These are phyloP conservation scores for Siderastrea radians DNA, from an alignment of 92 coral and sea anemone species.

Conservation along the genomic window DNA sequence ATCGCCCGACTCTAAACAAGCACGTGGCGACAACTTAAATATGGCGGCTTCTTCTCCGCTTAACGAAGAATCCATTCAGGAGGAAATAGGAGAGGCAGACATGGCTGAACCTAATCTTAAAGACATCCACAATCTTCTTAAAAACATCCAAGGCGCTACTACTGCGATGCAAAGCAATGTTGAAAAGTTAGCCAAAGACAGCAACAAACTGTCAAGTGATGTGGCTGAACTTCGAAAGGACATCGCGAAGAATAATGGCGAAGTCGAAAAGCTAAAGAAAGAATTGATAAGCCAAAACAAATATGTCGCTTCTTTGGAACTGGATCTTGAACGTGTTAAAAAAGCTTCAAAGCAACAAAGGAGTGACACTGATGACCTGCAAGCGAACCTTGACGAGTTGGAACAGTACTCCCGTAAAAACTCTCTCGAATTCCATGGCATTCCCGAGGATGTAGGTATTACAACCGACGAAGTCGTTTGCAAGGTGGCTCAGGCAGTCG, in stretches of 20 bases:
- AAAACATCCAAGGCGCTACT: not conserved
- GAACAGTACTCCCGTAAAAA: not conserved
- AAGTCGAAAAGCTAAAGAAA: not conserved
- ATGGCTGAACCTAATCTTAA: slow-evolving; percentile 12
- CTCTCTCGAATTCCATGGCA: too few species aligned
- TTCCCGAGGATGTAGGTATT: not conserved
- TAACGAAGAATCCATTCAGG: not conserved
- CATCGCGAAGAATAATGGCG: not conserved
- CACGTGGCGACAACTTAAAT: not conserved
- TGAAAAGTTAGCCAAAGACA: not conserved
- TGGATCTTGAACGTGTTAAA: not conserved
- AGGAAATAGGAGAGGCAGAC: not conserved
- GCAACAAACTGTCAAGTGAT: not conserved
- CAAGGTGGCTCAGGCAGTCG: not conserved
- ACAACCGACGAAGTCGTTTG: not conserved
- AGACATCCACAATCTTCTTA: slow-evolving; percentile 1
- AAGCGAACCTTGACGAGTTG: not conserved
- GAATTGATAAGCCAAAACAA: not conserved
- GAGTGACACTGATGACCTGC: not conserved
- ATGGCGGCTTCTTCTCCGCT: not conserved
- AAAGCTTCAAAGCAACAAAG: not conserved
- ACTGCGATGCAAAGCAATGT: not conserved
- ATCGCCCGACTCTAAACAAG: not conserved
- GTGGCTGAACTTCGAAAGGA: not conserved
- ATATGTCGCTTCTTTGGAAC: slow-evolving; percentile 7